A percentile compares a stretch with the other conserved stretches of the same genome.
These are phyloP conservation scores for Oegoconia quadripuncta DNA, from an alignment of 2,888 invertebrate species.

Conservation along the genomic window DNA sequence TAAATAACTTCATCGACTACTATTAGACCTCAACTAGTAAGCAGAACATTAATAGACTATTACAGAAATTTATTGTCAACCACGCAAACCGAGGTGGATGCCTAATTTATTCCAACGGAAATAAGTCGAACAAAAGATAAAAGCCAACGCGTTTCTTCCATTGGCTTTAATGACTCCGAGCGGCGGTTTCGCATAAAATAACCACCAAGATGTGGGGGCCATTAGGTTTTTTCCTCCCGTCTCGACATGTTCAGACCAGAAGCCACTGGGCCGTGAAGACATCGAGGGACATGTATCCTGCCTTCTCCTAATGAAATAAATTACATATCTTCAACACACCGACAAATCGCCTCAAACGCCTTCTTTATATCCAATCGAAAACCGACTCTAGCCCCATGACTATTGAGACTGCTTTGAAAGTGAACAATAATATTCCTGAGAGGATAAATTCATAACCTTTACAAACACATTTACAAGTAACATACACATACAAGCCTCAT, in stretches of 20 bases:
- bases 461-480: constrained; percentile 29
- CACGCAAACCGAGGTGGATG: not conserved
- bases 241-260: constrained; percentile 58
- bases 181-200: constrained; percentile 62
- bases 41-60: constrained; percentile 2
- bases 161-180: constrained; percentile 53
- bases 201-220: constrained; percentile 54
- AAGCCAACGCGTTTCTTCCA: constrained; percentile 59
- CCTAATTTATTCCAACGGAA: constrained; percentile 70
- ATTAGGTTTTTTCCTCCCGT: constrained; percentile 63
- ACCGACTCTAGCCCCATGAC: not conserved
- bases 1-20: constrained; percentile 1
- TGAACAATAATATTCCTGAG: constrained; percentile 22
- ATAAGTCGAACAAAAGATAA: constrained; percentile 58
- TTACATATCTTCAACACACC: constrained; percentile 39
- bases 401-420: constrained; percentile 21
- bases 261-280: constrained; percentile 70
- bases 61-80: constrained; percentile 12
- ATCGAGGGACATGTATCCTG: constrained; percentile 75
- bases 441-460: constrained; percentile 65
- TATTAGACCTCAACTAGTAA: not conserved
- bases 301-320: constrained; percentile 77
- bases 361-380: constrained; percentile 12
- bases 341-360: constrained; percentile 30
- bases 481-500: constrained; percentile 33